Conservation (phyloP, 2,888 invertebrate species). For the Amorpha juglandis region DNA sequence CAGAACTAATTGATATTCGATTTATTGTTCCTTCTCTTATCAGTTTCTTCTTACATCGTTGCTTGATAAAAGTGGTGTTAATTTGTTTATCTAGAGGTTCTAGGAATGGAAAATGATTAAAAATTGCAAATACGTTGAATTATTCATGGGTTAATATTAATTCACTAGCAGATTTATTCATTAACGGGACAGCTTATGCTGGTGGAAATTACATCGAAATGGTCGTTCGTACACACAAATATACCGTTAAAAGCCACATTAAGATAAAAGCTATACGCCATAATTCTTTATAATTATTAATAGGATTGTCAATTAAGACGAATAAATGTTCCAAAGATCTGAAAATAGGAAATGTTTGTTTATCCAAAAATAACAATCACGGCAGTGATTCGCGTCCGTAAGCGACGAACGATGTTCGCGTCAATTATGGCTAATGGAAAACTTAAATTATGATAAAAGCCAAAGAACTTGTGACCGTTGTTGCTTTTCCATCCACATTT, state of each 20-base stretch:
- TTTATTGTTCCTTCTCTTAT: too few relatives aligned
- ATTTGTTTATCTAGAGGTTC: background rate
- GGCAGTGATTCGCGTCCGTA: conserved; percentile 71
- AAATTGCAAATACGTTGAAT: conserved; percentile 44
- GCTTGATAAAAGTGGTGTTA: background rate
- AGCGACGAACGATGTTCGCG: conserved; percentile 83
- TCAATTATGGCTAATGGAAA: conserved; percentile 84
- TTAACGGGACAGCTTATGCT: conserved; percentile 68
- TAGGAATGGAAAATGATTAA: conserved; percentile 15
- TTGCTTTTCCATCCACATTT: conserved; percentile 58
- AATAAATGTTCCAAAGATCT: conserved; percentile 66
- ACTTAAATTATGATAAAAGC: conserved; percentile 85
- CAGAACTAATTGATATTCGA: background rate
- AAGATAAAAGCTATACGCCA: conserved; percentile 79
- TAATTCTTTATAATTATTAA: conserved; percentile 81
- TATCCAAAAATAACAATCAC: conserved; percentile 79
- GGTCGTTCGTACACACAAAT: conserved; percentile 73
- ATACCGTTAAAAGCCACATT: conserved; percentile 77
- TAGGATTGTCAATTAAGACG: conserved; percentile 79
- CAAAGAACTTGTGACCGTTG: conserved; percentile 69
- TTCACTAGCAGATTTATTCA: conserved; percentile 73
- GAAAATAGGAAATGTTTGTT: conserved; percentile 80
- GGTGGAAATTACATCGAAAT: conserved; percentile 74
- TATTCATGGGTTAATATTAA: conserved; percentile 71
- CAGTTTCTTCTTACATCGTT: too few relatives aligned